phyloP scores from a whole-genome alignment of 2,797 vertebrate genomes.

The Lithobates pipiens region DNA sequence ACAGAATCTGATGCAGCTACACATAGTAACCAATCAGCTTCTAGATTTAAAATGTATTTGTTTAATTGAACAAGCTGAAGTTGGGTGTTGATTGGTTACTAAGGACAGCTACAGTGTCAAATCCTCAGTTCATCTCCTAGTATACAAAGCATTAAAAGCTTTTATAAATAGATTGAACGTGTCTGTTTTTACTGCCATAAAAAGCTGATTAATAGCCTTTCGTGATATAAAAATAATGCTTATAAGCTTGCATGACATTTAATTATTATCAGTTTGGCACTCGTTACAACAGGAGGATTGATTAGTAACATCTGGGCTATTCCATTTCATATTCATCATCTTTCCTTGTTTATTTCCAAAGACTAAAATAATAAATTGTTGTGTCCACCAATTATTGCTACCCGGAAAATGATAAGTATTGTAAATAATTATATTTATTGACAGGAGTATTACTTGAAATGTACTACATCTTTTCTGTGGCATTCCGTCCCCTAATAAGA shows the following conservation, averaged over 20 bases:
- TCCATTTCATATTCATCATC: neutral
- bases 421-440: neutral
- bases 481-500: neutral
- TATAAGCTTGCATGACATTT: conserved; percentile 18
- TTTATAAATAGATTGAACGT: neutral
- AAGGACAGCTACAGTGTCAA: neutral
- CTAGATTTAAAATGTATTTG: too few relatives aligned
- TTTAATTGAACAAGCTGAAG: too few relatives aligned
- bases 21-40: too few relatives aligned
- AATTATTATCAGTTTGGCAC: conserved; percentile 48
- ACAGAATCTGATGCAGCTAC: too few relatives aligned
- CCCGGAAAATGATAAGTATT: neutral
- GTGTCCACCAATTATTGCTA: neutral
- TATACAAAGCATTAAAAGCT: conserved; percentile 7
- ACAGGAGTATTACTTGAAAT: neutral
- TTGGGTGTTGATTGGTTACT: too few relatives aligned
- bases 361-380: neutral
- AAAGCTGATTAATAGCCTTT: conserved; percentile 5
- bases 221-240: neutral
- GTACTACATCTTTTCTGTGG: neutral
- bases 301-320: neutral
- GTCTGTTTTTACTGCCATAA: conserved; percentile 2
- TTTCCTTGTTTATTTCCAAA: neutral
- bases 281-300: neutral
- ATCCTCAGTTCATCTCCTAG: neutral